phyloP scores from a whole-genome alignment of 2,113 vertebrate species.

The Orthonyx spaldingii region DNA sequence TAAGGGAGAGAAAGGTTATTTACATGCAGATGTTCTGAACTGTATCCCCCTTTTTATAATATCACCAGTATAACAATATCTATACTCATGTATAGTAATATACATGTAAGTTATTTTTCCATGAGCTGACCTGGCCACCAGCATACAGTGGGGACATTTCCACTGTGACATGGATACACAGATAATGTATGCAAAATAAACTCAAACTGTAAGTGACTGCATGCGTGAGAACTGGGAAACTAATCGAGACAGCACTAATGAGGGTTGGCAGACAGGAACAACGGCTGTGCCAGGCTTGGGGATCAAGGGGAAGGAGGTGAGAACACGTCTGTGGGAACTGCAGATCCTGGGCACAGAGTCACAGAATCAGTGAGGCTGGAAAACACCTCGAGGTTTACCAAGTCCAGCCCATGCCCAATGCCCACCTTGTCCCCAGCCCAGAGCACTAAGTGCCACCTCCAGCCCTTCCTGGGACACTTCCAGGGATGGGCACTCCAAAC shows the following conservation, averaged over 20 bases:
- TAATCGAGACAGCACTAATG: background rate
- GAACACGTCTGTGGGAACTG: background rate
- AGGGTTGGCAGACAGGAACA: background rate
- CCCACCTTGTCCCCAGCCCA: background rate
- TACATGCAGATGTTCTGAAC: background rate
- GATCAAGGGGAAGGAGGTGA: background rate
- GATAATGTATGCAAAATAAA: background rate
- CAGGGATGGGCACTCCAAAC: background rate
- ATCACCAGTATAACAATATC: no score
- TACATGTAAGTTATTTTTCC: background rate
- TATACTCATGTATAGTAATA: no score
- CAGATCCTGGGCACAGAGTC: background rate
- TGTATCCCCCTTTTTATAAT: background rate
- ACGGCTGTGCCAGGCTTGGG: background rate
- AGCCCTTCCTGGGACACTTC: background rate
- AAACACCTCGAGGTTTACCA: fast-evolving
- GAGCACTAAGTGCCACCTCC: background rate
- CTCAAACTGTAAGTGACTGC: background rate
- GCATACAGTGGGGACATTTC: fast-evolving
- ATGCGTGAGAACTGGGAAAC: background rate
- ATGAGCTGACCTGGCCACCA: background rate
- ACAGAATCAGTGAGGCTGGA: fast-evolving
- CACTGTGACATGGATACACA: background rate
- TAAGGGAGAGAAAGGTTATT: background rate
- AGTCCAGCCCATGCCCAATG: fast-evolving